phyloP scores from a whole-genome alignment of 2,113 vertebrate species.

The Gambusia holbrooki region DNA sequence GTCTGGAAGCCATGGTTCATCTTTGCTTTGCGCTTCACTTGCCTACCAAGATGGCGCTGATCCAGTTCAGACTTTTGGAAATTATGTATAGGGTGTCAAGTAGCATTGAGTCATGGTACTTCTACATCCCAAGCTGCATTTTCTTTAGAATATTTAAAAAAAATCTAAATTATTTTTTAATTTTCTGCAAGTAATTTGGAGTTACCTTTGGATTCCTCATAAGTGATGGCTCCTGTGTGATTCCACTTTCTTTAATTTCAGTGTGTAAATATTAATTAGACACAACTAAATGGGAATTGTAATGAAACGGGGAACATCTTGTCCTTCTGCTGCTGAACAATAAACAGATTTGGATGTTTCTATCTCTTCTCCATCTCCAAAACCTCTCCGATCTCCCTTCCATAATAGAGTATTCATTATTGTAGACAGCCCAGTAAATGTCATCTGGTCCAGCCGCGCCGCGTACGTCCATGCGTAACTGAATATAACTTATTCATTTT shows the following conservation, averaged over 20 bases:
- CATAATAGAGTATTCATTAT: constrained; percentile 63
- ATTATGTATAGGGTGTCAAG: no score
- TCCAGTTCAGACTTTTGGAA: no score
- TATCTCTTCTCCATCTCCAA: constrained; percentile 4
- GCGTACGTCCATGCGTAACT: constrained; percentile 51
- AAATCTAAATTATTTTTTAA: no score
- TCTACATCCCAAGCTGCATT: no score
- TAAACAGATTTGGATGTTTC: background rate
- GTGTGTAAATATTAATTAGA: background rate
- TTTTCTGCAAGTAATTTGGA: no score
- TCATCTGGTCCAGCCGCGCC: constrained; percentile 52
- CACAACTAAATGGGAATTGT: background rate
- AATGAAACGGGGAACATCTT: background rate
- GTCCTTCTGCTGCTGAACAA: background rate
- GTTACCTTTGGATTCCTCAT: no score
- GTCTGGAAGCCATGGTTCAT: no score
- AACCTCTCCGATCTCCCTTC: constrained; percentile 15
- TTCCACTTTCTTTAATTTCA: background rate
- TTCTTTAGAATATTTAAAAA: no score
- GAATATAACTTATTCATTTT: constrained; percentile 77
- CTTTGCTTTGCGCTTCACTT: no score
- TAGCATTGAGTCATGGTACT: no score
- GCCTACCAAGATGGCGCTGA: no score
- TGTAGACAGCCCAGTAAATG: constrained; percentile 65
- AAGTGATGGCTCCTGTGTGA: no score